Conservation (phyloP, 2,888 invertebrate species). For the Rhimphoctona megacephalus region DNA sequence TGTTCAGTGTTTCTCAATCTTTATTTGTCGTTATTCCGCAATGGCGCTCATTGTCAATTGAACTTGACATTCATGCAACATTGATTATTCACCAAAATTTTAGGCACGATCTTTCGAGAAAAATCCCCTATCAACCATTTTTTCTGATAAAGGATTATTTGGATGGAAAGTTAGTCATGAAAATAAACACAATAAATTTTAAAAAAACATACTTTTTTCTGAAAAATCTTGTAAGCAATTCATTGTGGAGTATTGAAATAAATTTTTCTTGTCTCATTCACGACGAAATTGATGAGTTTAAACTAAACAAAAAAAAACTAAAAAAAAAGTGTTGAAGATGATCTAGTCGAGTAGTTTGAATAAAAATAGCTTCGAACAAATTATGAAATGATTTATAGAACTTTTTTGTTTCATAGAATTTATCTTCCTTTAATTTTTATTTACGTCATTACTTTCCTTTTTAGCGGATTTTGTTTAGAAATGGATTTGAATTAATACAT, state of each 20-base stretch:
- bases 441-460: not conserved
- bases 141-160: too few species aligned
- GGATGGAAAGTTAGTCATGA: too few species aligned
- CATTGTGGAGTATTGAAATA: not conserved
- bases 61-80: not conserved
- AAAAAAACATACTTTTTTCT: too few species aligned
- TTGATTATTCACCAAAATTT: not conserved
- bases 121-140: not conserved
- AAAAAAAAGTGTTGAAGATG: not conserved
- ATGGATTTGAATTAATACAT: not conserved
- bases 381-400: not conserved
- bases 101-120: not conserved
- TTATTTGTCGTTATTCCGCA: not conserved
- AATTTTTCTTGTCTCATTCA: not conserved
- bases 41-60: slow-evolving; percentile 9
- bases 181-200: too few species aligned
- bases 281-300: not conserved
- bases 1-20: slow-evolving; percentile 57
- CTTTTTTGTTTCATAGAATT: not conserved
- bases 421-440: not conserved
- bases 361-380: not conserved
- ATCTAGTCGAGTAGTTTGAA: not conserved
- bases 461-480: not conserved
- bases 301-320: too few species aligned
- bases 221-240: not conserved